Base-by-base conservation (phyloP, 2,113 vertebrate genomes). In the Melanocharis versteri region DNA sequence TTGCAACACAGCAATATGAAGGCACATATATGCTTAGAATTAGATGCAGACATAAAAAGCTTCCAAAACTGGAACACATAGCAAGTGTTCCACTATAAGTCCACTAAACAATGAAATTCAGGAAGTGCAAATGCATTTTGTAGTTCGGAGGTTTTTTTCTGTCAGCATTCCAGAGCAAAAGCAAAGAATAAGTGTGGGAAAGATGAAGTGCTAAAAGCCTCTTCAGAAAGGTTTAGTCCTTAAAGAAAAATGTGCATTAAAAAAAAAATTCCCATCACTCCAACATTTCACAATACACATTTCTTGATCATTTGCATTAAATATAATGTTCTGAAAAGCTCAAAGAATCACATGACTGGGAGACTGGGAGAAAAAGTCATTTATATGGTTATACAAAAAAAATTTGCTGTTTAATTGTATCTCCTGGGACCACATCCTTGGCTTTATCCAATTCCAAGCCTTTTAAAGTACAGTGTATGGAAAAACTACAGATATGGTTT, bases 201-300 rank as follows among this genome's bases (percentile, higher is more conserved):
- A 93, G 70, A 97, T 50, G 26, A 51, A 66, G 33, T 71, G 71
- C 83, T 93, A 95, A 97, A 97, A 97, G 27, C 82, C 47, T 92
- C 83, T 91, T 96, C 85, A 92, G 92, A 95, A 85, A 50, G 40
- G 10, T 64, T 82, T 79, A 64, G 53, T 51, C 40, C 51, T 79
- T 69, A n/a, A 91, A 91, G 53, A 87, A 73, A 93, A 73, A 65
- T 5, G 4, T 44, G 35, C 10, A 42, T 75, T 18, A n/a, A n/a
- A 87, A 92, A 64, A 75, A 62, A 50, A 26, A 81, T 31, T 13
- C 2, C 7, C 5, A 39, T 47, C 4, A 40, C 61, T 81, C 37
- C 76, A 96, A 48, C 58, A 45, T 60, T 75, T 77, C 37, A 72
- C 44, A 93, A 40, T 51, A 90, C 54, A 78, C 13, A 75, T 85